Percentiles rank a stretch among this genome's conserved stretches.
Conservation (phyloP, 1,140 invertebrate genomes). For the Globodera ellingtonae region DNA sequence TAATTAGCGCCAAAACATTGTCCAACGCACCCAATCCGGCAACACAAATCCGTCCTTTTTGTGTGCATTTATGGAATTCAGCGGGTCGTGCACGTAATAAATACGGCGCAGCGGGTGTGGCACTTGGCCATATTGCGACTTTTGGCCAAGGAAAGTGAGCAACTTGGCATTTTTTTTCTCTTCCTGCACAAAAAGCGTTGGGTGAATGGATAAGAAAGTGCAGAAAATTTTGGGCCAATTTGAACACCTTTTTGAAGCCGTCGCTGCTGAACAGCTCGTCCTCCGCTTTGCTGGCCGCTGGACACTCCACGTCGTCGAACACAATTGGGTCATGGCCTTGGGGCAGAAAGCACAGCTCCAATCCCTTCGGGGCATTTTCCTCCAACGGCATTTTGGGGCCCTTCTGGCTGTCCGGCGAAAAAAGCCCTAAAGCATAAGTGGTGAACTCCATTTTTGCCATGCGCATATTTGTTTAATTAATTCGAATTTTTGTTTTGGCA, state of each 20-base stretch:
- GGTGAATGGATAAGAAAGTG: background rate
- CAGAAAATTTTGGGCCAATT: background rate
- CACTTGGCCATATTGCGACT: background rate
- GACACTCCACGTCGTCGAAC: slow-evolving; percentile 19
- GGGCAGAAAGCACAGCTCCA: background rate
- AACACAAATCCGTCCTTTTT: slow-evolving; percentile 22
- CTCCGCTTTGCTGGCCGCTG: slow-evolving; percentile 9
- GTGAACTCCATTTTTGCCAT: background rate
- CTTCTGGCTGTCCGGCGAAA: background rate
- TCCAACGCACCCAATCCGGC: background rate
- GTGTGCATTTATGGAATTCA: slow-evolving; percentile 17
- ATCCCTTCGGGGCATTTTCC: slow-evolving; percentile 16
- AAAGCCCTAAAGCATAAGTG: background rate
- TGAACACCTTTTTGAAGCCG: background rate
- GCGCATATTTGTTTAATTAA: no score
- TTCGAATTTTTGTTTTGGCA: no score
- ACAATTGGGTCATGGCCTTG: slow-evolving; percentile 12
- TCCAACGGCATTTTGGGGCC: slow-evolving; percentile 13
- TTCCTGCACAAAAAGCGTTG: background rate
- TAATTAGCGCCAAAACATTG: no score
- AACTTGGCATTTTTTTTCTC: background rate
- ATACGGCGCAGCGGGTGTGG: slow-evolving; percentile 1
- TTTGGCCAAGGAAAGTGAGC: slow-evolving; percentile 7
- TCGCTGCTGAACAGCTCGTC: slow-evolving; percentile 8
- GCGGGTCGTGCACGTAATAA: slow-evolving; percentile 15